Base-by-base conservation (phyloP, 2,888 invertebrate genomes). In the Mythimna impura region DNA sequence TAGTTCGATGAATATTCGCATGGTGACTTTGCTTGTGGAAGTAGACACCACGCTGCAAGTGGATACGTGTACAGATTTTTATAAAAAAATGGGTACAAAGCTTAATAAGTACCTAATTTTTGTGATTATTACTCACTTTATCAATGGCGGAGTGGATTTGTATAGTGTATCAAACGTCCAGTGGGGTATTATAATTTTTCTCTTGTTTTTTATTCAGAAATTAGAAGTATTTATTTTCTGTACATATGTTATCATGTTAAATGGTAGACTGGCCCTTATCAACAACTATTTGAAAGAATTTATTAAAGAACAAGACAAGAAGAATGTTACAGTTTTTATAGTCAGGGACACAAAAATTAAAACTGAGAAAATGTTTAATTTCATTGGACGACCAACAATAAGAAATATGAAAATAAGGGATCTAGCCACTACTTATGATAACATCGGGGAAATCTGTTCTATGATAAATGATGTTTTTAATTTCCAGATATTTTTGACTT, bases 401-500 rank as follows among this genome's bases (percentile, higher is more conserved):
- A 87, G 78, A 9, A 91, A 90, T 62, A 87, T 84, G 73, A 92
- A 91, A 83, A 90, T 94, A 62, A 86, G 89, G 30, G 90, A 91
- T 20, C 84, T 94, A 52, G 91, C 92, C 0, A 78, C 82, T 3
- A 89, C 89, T 22, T 94, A 93, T 66, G 90, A 92, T 67, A 81
- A 83, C 3, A 90, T 94, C 50, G 94, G 94, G 0, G 90, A 90
- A 50, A 85, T 89, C 36, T 91, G 90, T 77, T 74, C 58, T 6
- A 78, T 90, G 71, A 87, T 94, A 40, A 94, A 93, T 66, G 78
- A 89, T 12, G 83, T 91, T 43, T 94, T 91, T 76, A 93, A 94
- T 76, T 92, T 91, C 30, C 91, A 92, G 80, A 91, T 94, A 25
- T 91, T 94, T 43, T 90, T 93, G 88, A 89, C 89, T 14, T 85